Percentiles rank a stretch among this genome's conserved stretches.
Evolutionary conservation across 2,797 vertebrate species (phyloP).

Genomic region (Onychomys torridus): DNA sequence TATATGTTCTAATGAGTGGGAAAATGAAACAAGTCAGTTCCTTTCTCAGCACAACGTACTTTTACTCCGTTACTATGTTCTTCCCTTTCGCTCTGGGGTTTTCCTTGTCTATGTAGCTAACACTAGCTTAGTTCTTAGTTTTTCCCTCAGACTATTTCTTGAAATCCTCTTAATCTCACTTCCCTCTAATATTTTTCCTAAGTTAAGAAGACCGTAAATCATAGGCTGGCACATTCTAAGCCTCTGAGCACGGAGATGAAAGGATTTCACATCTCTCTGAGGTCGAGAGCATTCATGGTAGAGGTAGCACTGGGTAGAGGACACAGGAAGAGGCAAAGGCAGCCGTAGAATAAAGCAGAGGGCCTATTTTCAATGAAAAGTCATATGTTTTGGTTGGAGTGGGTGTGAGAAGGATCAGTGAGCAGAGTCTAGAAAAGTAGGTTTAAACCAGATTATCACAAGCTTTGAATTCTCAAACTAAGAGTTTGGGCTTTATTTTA

Average conservation of each 20-base stretch:
- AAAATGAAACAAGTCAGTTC: not conserved
- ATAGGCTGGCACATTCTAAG: not conserved
- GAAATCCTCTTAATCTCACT: not conserved
- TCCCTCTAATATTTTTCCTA: not conserved
- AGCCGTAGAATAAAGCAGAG: not conserved
- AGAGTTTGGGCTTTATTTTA: slow-evolving; percentile 72
- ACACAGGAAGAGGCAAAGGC: not conserved
- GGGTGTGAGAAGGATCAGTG: slow-evolving; percentile 44
- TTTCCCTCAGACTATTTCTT: not conserved
- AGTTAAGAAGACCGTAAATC: not conserved
- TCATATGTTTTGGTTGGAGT: slow-evolving; percentile 57
- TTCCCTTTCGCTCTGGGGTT: not conserved
- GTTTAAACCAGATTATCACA: slow-evolving; percentile 58
- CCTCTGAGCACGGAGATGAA: not conserved
- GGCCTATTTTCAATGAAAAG: slow-evolving; percentile 14
- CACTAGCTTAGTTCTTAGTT: not conserved
- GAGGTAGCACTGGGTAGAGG: not conserved
- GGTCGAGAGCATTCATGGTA: not conserved
- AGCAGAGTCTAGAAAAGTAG: slow-evolving; percentile 38
- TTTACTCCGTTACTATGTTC: not conserved
- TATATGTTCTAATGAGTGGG: slow-evolving; percentile 53
- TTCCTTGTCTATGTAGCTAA: not conserved
- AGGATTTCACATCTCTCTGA: not conserved
- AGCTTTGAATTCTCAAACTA: slow-evolving; percentile 54
- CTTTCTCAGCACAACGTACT: not conserved